Base-by-base conservation (phyloP, 1,140 invertebrate species). In the Tetramorium parvispinum region DNA sequence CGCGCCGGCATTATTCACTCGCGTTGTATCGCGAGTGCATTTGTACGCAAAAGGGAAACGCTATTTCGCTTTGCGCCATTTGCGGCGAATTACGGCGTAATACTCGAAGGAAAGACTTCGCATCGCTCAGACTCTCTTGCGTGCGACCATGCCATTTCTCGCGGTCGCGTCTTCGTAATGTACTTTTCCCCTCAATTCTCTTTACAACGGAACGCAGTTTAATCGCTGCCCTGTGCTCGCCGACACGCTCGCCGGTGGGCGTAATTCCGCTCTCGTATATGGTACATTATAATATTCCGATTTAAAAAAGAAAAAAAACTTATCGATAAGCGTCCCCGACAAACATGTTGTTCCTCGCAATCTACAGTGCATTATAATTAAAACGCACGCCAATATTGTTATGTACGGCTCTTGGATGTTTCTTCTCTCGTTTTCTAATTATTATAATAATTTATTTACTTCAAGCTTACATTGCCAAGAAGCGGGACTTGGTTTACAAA, bases 1-100 rank as follows among this genome's bases (percentile, higher is more conserved):
- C 51, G 49, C 65, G 32, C 49, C 37, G 49, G 49, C 49, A 81
- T 81, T 81, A 57, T 81, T 81, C 78, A 55, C 49, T 13, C 78
- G n/a, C 37, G 43, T 46, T 49, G 57, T 55, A 43, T 16, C 32
- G 49, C 63, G 59, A 37, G 40, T n/a, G 75, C 32, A 81, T 57
- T 70, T 55, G 49, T 43, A 55, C 27, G 18, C 18, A 61, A 53
- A 53, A 24, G 11, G 24, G 78, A 55, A 27, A 81, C 37, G 65
- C 66, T 55, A 81, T 70, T 70, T 70, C 65, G 16, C 32, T 57
- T 40, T 55, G 37, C 37, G 65, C 49, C 61, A 70, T 81, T 81
- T 55, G 51, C 46, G 32, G 40, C 77, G 46, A 51, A 65, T 68
- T 78, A 49, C 46, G 7, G 43, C 24, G n/a, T 79, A 76, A 76